Base-by-base conservation (phyloP, 2,888 invertebrate species). In the Syrista parreyssii region DNA sequence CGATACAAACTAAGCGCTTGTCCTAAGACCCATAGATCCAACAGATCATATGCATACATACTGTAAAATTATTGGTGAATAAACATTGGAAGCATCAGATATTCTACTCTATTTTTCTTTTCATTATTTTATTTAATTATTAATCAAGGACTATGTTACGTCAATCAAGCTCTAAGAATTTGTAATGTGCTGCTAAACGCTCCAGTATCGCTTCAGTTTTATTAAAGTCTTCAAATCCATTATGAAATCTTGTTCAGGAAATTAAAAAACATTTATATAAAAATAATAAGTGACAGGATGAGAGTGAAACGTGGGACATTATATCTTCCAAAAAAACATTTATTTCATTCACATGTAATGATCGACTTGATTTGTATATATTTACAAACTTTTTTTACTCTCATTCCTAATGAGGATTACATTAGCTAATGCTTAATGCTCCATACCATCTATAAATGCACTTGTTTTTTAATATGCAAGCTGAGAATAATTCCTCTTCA, bases 1-100 rank as follows among this genome's bases (percentile, higher is more conserved):
- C 82, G 80, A 84, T 82, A 84, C 83, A 84, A 86, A 84, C 80
- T 78, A 77, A 84, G 79, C 81, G 86, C 84, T 87, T 86, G 84
- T 86, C 76, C 78, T 80, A 35, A 81, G 84, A 83, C 83, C 83
- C 82, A 83, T 85, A 87, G 85, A 87, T 85, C 83, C 82, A 84
- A 88, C 86, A 87, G 84, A 86, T 83, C 86, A 82, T 87, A 87
- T 86, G 86, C 86, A 84, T 84, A 86, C 83, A 84, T 86, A 87
- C 84, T 89, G 89, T 90, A 90, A 88, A 88, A 87, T 85, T 86
- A 87, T 88, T 88, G 86, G 85, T 87, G 85, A 90, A 90, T 90
- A 90, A 90, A 89, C 86, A 87, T 82, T 89, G 87, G 84, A 87
- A 89, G 84, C 84, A 85, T 86, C 68, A 78, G 32, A 68, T 31